Evolutionary conservation across 2,113 vertebrate genomes (phyloP).

Genomic region (Aphelocoma coerulescens): DNA sequence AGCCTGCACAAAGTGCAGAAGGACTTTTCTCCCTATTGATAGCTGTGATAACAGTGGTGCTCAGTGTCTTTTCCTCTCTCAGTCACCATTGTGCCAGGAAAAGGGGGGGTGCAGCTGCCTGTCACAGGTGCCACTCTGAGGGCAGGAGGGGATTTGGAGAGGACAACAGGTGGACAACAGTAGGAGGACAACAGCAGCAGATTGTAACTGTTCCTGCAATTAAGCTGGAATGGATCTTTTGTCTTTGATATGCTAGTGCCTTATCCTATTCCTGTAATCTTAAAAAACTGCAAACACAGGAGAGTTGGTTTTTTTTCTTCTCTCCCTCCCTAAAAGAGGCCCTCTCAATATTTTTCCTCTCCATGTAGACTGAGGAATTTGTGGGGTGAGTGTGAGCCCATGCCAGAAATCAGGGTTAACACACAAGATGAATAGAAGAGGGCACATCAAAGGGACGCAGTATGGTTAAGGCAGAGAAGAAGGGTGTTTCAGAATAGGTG

Average conservation of each 20-base stretch:
- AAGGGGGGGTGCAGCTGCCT: background rate
- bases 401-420: background rate
- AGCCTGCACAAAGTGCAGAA: background rate
- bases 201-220: background rate
- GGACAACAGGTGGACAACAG: background rate
- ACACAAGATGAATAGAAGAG: background rate
- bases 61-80: background rate
- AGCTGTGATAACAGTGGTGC: background rate
- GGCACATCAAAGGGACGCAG: background rate
- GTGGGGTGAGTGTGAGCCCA: background rate
- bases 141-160: background rate
- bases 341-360: background rate
- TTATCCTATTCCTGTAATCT: background rate
- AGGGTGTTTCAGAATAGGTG: background rate
- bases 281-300: background rate
- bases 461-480: background rate
- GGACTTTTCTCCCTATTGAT: background rate
- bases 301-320: background rate
- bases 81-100: accelerated
- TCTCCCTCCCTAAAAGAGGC: background rate
- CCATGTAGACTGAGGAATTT: background rate
- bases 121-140: background rate
- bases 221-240: background rate
- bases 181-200: background rate
- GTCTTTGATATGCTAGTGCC: background rate